Base-by-base conservation (phyloP, 1,140 invertebrate genomes). In the Drosophila cardini region DNA sequence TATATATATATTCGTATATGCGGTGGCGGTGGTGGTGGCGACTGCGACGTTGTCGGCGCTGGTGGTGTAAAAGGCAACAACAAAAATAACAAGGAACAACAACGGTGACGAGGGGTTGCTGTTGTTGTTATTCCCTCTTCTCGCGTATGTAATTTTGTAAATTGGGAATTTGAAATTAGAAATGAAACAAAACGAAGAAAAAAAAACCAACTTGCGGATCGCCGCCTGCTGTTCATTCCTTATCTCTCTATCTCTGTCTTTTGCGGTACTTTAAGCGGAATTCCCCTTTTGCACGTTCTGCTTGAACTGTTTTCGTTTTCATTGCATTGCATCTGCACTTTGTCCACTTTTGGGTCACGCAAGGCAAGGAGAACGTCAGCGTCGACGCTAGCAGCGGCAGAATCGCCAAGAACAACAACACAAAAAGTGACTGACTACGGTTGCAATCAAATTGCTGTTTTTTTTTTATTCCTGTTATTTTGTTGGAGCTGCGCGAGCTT, bases 271-370 rank as follows among this genome's bases (percentile, higher is more conserved):
- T 75, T 69, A 50, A 73, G 52, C 63, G 83, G 84, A 89, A 89
- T 86, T 76, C 69, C 83, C 79, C 68, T 81, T 78, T 63, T 46
- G 67, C 38, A 57, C 72, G 76, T 80, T 80, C 78, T 78, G 75
- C 78, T 75, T 56, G 78, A 75, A 38, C 62, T 80, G 52, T 70
- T 80, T 77, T 74, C 65, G 45, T 65, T 78, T 78, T 68, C 53
- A 50, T 62, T 56, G 57, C 57, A 60, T 30, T 53, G 61, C 61
- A 63, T 63, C 53, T 43, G 62, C 53, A 57, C 38, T 78, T 57
- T 76, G 61, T 57, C 78, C 53, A 78, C 69, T 80, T 85, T 85
- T 82, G 71, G 82, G 83, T 87, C 82, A 86, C 82, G 84, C 82
- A 77, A 81, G 40, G 26, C 56, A 61, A 65, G 46, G 65, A 50